A percentile compares a stretch with the other conserved stretches of the same genome.
Evolutionary conservation across 2,113 vertebrate species (phyloP).

Genomic region (Elgaria multicarinata): DNA sequence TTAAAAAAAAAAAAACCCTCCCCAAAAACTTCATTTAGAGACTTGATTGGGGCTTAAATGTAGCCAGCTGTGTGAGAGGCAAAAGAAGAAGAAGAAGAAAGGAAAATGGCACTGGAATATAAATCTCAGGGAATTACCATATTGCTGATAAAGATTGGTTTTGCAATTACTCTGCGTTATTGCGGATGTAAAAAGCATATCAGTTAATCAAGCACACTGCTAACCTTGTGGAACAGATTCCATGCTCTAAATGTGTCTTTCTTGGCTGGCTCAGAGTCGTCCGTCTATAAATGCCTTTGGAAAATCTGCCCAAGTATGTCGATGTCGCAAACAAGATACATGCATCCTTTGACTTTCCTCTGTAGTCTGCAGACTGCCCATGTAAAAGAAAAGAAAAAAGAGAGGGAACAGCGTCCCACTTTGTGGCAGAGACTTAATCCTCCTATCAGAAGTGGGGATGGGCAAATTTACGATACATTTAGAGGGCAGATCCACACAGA

Average conservation of each 20-base stretch:
- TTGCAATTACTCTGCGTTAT: background rate
- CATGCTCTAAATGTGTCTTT: background rate
- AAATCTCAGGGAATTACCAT: background rate
- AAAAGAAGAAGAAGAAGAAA: background rate
- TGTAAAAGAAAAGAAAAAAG: background rate
- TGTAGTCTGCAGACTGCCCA: background rate
- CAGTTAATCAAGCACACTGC: background rate
- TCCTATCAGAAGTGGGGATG: background rate
- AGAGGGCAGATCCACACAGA: no score
- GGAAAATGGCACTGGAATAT: background rate
- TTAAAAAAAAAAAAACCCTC: background rate
- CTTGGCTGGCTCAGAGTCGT: background rate
- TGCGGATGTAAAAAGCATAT: background rate
- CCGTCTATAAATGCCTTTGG: background rate
- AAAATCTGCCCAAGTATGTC: background rate
- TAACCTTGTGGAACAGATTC: no score
- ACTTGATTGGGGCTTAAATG: background rate
- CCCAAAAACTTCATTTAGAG: background rate
- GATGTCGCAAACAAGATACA: background rate
- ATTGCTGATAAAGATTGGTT: background rate
- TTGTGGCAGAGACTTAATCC: background rate
- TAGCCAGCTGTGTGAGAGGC: background rate
- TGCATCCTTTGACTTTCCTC: background rate
- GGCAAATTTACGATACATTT: background rate
- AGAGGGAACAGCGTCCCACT: background rate